Base-by-base conservation (phyloP, 2,888 invertebrate genomes). In the Cryptocephalus moraei region DNA sequence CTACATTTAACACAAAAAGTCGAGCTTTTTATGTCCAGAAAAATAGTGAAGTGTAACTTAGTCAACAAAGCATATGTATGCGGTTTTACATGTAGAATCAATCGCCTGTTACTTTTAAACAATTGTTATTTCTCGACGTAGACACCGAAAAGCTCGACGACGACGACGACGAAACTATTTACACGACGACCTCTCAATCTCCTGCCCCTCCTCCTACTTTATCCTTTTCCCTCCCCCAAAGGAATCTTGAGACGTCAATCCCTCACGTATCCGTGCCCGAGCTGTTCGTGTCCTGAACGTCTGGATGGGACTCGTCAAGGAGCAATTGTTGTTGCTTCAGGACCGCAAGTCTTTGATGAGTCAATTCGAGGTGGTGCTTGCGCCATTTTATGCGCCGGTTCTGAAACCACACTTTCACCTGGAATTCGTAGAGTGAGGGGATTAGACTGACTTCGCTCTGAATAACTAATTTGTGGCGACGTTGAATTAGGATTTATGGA, bases 311-410 rank as follows among this genome's bases (percentile, higher is more conserved):
- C 43, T 76, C 75, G 47, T 75, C 75, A 14, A 73, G 60, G n/a
- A 74, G 64, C 43, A 69, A 61, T 50, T 67, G 69, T 56, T 71
- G 73, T 55, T 75, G 74, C 57, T 76, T 75, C 49, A 77, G 63
- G n/a, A 73, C 75, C 48, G 78, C 90, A 48, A 92, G 73, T 14
- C 90, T 76, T 62, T 91, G 91, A 66, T 92, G 91, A 36, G 93
- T 92, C 60, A 92, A 80, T 66, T 94, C 94, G 59, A 93, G 73
- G 61, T 93, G 92, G 62, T 93, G 91, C 64, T 96, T 96, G 43
- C 95, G 78, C 94, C 94, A 95, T 74, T 92, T 92, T 58, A 96
- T 96, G 38, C 95, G 79, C 4, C 93, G 77, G 67, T 93, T 93
- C 72, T 93, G 93, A 69, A 91, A 91, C 90, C 90, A 91, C 4